Evolutionary conservation across 1,140 invertebrate genomes (phyloP).

Genomic region (Gerris buenoi): DNA sequence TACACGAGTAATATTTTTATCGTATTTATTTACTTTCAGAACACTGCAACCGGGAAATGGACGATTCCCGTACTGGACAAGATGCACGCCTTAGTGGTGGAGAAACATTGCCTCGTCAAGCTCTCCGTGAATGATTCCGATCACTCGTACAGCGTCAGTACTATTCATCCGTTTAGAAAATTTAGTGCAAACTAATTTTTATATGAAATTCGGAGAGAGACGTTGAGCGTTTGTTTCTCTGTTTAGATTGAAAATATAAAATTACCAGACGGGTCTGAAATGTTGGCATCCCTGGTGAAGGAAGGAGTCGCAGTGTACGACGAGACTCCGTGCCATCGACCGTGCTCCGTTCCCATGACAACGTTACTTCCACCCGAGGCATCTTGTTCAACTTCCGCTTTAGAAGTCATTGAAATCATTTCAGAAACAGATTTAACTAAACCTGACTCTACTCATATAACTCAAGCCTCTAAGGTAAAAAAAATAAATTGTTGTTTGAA

Average conservation of each 20-base stretch:
- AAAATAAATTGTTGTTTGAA: no score
- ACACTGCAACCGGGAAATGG: neutral
- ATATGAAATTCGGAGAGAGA: neutral
- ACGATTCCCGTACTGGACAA: neutral
- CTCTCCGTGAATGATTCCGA: neutral
- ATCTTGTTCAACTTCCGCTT: no score
- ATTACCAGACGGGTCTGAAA: conserved; percentile 4
- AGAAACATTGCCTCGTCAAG: conserved; percentile 1
- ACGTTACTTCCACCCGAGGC: no score
- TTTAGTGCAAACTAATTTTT: neutral
- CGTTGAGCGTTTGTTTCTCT: neutral
- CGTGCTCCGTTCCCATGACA: no score
- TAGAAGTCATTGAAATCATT: no score
- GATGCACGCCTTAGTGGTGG: neutral
- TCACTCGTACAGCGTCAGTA: neutral
- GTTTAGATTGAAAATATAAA: conserved; percentile 12
- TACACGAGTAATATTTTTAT: no score
- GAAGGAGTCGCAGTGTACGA: conserved; percentile 2
- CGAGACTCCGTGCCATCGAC: neutral
- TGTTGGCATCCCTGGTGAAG: conserved; percentile 1
- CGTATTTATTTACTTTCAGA: neutral
- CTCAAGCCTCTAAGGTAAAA: no score
- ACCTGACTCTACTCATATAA: no score
- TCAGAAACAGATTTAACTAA: no score
- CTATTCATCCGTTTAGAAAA: neutral